These are phyloP conservation scores for Heliothis peltigera DNA, from an alignment of 2,888 invertebrate species.

Conservation along the genomic window DNA sequence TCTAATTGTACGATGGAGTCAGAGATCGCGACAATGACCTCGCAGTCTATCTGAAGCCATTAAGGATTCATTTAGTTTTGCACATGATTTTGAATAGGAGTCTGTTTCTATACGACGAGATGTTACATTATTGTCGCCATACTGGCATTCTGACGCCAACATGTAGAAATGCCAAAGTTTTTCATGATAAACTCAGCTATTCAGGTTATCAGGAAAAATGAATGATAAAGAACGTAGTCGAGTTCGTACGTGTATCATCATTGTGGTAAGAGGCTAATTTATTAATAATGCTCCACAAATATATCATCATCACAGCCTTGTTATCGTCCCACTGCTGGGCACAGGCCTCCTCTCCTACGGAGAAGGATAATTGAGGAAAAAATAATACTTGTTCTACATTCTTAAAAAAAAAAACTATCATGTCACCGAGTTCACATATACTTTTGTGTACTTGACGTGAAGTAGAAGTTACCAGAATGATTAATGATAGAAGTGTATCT, in stretches of 20 bases:
- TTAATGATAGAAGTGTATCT: neutral
- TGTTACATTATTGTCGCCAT: neutral
- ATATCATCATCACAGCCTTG: too few relatives aligned
- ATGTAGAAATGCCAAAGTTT: slow-evolving; percentile 55
- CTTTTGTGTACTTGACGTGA: neutral
- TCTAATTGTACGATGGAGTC: slow-evolving; percentile 33
- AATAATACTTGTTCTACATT: neutral
- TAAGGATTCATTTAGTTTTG: slow-evolving; percentile 37
- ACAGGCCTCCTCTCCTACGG: too few relatives aligned
- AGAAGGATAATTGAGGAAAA: slow-evolving; percentile 9
- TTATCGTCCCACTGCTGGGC: too few relatives aligned
- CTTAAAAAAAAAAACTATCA: too few relatives aligned
- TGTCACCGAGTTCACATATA: neutral
- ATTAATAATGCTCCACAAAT: slow-evolving; percentile 6
- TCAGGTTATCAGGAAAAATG: slow-evolving; percentile 69
- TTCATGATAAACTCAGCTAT: slow-evolving; percentile 61
- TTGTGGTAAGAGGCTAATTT: slow-evolving; percentile 13
- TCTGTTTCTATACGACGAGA: slow-evolving; percentile 9
- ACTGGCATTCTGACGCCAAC: slow-evolving; percentile 17
- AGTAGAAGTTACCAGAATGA: neutral
- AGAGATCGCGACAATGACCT: slow-evolving; percentile 43
- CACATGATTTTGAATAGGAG: slow-evolving; percentile 11
- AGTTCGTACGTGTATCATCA: slow-evolving; percentile 29
- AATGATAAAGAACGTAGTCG: slow-evolving; percentile 34
- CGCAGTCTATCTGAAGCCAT: slow-evolving; percentile 27